phyloP scores from a whole-genome alignment of 2,113 vertebrate genomes.

The Arenaria interpres region DNA sequence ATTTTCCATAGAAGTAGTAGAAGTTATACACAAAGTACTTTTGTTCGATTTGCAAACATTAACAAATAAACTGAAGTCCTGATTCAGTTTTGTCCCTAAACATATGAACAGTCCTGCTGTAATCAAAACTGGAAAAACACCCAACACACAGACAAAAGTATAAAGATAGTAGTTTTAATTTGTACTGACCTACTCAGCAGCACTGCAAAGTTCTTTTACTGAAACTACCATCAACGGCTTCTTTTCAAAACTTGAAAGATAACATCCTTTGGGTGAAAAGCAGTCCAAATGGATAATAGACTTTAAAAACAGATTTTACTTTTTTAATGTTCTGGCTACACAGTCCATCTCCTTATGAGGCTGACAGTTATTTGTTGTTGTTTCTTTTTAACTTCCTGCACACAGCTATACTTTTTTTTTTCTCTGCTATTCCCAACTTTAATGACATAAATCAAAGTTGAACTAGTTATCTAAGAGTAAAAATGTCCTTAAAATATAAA shows the following conservation, averaged over 20 bases:
- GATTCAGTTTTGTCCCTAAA: background rate
- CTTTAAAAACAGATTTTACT: background rate
- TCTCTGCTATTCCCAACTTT: background rate
- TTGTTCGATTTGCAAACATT: background rate
- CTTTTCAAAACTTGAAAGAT: background rate
- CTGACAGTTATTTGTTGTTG: rapidly evolving
- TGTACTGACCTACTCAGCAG: background rate
- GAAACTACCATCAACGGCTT: background rate
- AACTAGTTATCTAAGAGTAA: background rate
- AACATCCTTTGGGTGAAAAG: background rate
- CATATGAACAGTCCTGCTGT: background rate
- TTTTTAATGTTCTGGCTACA: background rate
- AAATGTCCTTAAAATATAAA: background rate
- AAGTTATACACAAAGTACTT: background rate
- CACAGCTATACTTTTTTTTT: background rate
- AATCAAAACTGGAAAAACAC: background rate
- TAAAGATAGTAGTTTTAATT: background rate
- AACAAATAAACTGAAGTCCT: background rate
- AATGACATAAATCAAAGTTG: background rate
- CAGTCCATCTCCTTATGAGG: background rate
- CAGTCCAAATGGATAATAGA: background rate
- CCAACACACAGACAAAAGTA: background rate
- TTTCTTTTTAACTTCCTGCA: background rate
- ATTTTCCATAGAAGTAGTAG: background rate
- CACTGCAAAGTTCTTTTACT: background rate